Evolutionary conservation across 2,888 invertebrate genomes (phyloP).

Genomic region (Campoletis raptor): DNA sequence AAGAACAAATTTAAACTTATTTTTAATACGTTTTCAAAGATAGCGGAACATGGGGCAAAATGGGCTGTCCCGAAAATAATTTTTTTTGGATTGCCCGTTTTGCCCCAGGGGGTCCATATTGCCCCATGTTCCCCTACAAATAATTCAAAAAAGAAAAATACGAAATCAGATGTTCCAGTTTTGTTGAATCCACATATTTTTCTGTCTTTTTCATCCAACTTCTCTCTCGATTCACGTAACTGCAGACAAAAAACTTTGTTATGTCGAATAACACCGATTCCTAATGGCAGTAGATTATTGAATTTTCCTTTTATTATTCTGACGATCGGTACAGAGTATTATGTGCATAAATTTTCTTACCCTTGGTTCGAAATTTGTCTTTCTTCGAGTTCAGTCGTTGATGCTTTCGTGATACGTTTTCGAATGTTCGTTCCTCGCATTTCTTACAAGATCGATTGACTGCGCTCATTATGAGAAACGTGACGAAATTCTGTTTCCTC

Average conservation of each 20-base stretch:
- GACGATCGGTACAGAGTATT: slow-evolving; percentile 56
- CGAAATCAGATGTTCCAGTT: no score
- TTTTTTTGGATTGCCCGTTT: no score
- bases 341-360: neutral
- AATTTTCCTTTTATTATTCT: slow-evolving; percentile 64
- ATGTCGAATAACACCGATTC: slow-evolving; percentile 6
- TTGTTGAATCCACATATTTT: no score
- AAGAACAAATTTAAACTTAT: no score
- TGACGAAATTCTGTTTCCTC: slow-evolving; percentile 61
- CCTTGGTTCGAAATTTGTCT: no score
- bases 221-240: slow-evolving; percentile 43
- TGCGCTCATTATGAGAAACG: slow-evolving; percentile 64
- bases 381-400: slow-evolving; percentile 8
- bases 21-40: no score
- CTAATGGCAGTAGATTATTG: slow-evolving; percentile 62
- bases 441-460: slow-evolving; percentile 40
- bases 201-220: neutral
- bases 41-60: no score
- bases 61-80: no score
- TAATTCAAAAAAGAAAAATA: neutral
- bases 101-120: no score
- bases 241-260: neutral
- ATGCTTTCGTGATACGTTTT: slow-evolving; percentile 35
- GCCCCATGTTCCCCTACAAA: no score
- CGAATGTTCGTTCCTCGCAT: slow-evolving; percentile 17